These are phyloP conservation scores for Sphecodes monilicornis DNA, from an alignment of 2,888 invertebrate species.

Conservation along the genomic window DNA sequence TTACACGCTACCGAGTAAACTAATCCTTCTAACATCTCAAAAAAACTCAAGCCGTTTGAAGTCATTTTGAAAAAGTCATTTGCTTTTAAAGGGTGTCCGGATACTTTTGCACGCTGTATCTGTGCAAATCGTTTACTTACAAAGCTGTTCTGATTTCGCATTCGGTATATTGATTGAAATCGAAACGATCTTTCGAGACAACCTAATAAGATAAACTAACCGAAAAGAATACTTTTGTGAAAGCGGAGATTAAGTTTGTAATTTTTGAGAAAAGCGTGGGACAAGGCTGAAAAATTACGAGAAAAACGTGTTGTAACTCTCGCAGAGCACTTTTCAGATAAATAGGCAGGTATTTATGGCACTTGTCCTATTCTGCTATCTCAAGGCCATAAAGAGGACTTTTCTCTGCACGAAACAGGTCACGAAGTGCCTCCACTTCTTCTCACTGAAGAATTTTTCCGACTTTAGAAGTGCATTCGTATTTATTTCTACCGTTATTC, in stretches of 20 bases:
- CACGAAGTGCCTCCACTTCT: not conserved
- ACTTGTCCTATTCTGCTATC: conserved; percentile 7
- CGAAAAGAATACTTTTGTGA: not conserved
- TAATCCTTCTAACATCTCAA: too few relatives aligned
- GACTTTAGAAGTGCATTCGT: not conserved
- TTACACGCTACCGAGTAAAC: too few relatives aligned
- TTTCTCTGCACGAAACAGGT: conserved; percentile 1
- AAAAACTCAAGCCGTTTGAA: too few relatives aligned
- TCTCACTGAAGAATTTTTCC: not conserved
- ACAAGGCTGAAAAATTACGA: not conserved
- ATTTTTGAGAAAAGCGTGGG: not conserved
- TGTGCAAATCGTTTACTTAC: too few relatives aligned
- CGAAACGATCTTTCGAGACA: too few relatives aligned
- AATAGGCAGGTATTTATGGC: conserved; percentile 6
- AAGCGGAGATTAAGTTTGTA: not conserved
- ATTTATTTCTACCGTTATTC: not conserved
- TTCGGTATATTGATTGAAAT: too few relatives aligned
- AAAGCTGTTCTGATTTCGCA: too few relatives aligned
- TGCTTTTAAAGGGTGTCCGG: too few relatives aligned
- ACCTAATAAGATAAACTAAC: too few relatives aligned
- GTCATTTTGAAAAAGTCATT: too few relatives aligned
- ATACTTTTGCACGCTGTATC: too few relatives aligned
- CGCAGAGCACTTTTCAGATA: not conserved
- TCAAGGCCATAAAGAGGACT: conserved; percentile 7
- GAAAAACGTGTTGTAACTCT: not conserved